Evolutionary conservation across 2,888 invertebrate species (phyloP).

Genomic region (Leucophora obtusa): DNA sequence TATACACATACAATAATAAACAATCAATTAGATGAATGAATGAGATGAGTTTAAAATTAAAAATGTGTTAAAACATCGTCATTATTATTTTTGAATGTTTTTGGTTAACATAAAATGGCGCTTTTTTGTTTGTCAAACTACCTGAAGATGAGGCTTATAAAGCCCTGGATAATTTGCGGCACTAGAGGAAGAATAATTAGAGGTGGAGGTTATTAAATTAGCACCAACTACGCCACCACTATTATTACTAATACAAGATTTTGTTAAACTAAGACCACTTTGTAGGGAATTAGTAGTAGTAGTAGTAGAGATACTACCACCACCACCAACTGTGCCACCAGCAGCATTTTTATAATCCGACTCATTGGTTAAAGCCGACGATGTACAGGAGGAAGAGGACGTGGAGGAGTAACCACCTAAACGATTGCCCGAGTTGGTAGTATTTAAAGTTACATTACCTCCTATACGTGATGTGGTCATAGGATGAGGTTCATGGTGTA

Average conservation of each 20-base stretch:
- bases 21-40: conserved; percentile 50
- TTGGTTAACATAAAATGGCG: conserved; percentile 48
- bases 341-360: conserved; percentile 50
- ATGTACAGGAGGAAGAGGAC: conserved; percentile 39
- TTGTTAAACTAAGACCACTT: conserved; percentile 54
- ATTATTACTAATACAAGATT: conserved; percentile 37
- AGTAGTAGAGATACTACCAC: conserved; percentile 22
- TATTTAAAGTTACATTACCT: conserved; percentile 64
- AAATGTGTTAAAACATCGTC: conserved; percentile 29
- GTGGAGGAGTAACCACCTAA: conserved; percentile 43
- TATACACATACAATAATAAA: conserved; percentile 24
- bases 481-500: conserved; percentile 63
- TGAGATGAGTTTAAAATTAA: conserved; percentile 54
- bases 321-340: conserved; percentile 37
- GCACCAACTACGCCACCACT: conserved; percentile 57
- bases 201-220: conserved; percentile 39
- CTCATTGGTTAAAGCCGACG: conserved; percentile 47
- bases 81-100: background rate
- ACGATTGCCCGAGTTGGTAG: conserved; percentile 59
- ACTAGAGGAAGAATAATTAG: conserved; percentile 29
- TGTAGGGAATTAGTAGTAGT: conserved; percentile 34
- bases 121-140: conserved; percentile 57
- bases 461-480: conserved; percentile 66
- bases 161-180: conserved; percentile 57
- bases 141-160: conserved; percentile 61